Evolutionary conservation across 2,113 vertebrate species (phyloP).

Genomic region (Rhinoderma darwinii): DNA sequence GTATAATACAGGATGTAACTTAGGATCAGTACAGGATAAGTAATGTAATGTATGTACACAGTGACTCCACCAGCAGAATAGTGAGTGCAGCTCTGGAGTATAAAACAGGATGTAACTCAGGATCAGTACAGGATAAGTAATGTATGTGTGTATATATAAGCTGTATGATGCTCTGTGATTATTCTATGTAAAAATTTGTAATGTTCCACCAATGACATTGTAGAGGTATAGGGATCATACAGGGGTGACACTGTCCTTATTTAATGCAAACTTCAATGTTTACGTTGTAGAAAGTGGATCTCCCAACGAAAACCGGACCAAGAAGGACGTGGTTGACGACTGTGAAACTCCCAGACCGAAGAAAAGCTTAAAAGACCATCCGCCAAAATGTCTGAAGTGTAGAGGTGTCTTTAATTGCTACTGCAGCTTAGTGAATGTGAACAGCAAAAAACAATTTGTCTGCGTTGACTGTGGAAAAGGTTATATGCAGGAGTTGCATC

Average conservation of each 20-base stretch:
- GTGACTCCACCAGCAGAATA: no score
- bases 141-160: no score
- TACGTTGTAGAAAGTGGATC: neutral
- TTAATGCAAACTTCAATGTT: neutral
- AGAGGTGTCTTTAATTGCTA: neutral
- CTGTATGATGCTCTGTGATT: no score
- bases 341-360: neutral
- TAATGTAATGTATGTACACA: no score
- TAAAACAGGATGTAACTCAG: no score
- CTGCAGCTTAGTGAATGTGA: neutral
- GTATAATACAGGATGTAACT: no score
- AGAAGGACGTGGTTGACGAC: neutral
- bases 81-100: no score
- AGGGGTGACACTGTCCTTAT: neutral
- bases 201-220: neutral
- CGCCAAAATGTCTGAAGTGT: neutral
- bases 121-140: no score
- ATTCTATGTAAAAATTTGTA: no score
- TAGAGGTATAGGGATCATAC: neutral
- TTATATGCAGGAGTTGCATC: neutral
- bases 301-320: neutral
- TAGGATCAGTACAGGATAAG: no score
- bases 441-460: neutral
- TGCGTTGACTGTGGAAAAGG: constrained; percentile 36
- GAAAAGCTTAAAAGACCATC: neutral